Evolutionary conservation across 2,888 invertebrate species (phyloP), one percentile per base, ranked within the genome.

Genomic region (Ormyrus rosae): DNA sequence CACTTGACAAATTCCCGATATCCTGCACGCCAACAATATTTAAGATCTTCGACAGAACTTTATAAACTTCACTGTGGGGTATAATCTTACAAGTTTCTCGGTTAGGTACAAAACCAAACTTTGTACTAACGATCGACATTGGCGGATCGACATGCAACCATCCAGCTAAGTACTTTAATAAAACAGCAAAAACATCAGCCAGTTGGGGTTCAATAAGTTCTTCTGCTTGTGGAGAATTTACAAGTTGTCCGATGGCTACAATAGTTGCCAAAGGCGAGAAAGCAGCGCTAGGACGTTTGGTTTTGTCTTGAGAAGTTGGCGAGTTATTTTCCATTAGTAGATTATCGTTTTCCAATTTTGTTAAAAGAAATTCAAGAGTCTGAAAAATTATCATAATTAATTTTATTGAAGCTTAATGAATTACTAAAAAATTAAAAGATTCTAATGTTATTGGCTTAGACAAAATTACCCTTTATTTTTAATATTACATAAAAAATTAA

Each of bases 81-180:
- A 85, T 85, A 19, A 90, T 86, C 80, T 89, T 89, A 46, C 87
- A 87, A 0, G 86, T 86, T 48, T 88, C 88, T 60, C 88, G 85
- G 82, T 89, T 89, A 5, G 89, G 89, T 6, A 89, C 87, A 11
- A 88, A 89, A 13, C 89, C 90, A 13, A 86, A 89, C 81, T 89
- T 90, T 5, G 88, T 89, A 56, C 83, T 88, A 8, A 86, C 73
- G 4, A 87, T 81, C 1, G 88, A 87, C 19, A 87, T 83, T 1
- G 89, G 90, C n/a, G 89, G 86, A 63, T 89, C 88, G 0, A 85
- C 87, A 64, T 88, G 82, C 7, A 89, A 70, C 90, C 90, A 90
- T 0, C 89, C 89, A 0, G 89, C 85, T 9, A 90, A 77, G 78
- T 88, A 88, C 70, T 87, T 87, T 7, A 90, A 72, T 0, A 90